Evolutionary conservation across 2,888 invertebrate species (phyloP), one percentile per base, ranked within the genome.

Genomic region (Acanthococcus lagerstroemiae): DNA sequence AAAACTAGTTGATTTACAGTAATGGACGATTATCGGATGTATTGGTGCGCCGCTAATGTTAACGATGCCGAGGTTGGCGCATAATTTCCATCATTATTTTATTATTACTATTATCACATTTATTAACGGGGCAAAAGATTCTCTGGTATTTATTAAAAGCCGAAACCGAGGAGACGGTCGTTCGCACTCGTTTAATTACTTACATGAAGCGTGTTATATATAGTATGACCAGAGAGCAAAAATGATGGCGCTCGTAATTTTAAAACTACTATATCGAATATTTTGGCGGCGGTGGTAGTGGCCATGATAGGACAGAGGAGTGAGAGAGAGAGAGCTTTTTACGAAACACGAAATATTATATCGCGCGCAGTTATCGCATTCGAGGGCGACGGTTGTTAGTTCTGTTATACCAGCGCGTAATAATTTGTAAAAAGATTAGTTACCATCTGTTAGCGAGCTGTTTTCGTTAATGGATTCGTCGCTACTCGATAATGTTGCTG

Each of bases 381-480:
- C 24, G 22, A 22, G 12, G 22, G 24, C 22, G 56, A 21, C 19
- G 30, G 27, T 30, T 17, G 27, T 9, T 54, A 24, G 5, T 52
- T 12, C 24, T 7, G 21, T 4, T 50, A 50, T 37, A 30, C 19
- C 54, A 37, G 37, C 58, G 58, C 45, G 58, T 58, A 58, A 58
- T 58, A 58, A 58, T 58, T 58, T 58, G 58, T 58, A 45, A 58
- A 58, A 58, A 58, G 58, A 58, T 58, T 58, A 58, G 58, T 58
- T 58, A 58, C 44, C 58, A 58, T 58, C 58, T 58, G 58, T 58
- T 58, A 58, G 58, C 58, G 58, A 58, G 45, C 58, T 58, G 58
- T 61, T 61, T 61, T 61, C 52, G 61, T 61, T 61, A 61, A 61
- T 61, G 61, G 61, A 61, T 61, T 61, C 61, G 61, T 61, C 61